Evolutionary conservation across 2,888 invertebrate genomes (phyloP), one percentile per base, ranked within the genome.

Genomic region (Galerucella pusilla): DNA sequence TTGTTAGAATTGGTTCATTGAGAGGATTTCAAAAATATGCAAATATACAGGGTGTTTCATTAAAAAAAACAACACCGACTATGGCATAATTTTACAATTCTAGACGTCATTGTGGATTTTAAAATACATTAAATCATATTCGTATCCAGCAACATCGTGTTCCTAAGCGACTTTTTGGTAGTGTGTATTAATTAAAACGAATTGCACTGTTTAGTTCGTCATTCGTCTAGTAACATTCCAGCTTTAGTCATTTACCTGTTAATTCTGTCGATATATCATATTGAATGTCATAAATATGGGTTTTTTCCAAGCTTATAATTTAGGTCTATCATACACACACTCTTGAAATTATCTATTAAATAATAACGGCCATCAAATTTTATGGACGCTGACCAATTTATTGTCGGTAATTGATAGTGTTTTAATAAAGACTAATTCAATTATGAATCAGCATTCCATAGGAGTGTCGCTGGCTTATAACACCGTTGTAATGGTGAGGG

Each of bases 391-490:
- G 65, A 35, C 57, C 71, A 59, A 71, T 71, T 71, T 71, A 71
- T 71, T 35, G 65, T 64, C 57, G 5, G 65, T 71, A 71, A 71
- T 71, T 71, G 71, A 66, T 66, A 66, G 71, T 72, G 60, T 59
- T 72, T 70, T 63, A 52, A 69, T 72, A 59, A 60, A 46, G 49
- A 66, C 45, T 66, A 72, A 72, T 72, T 72, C 66, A 66, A 72
- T 72, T 72, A 72, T 66, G 71, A 72, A 20, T 60, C 66, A 66
- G 65, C 4, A 35, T 35, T 35, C 63, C 54, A 54, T 71, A 64
- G 71, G 71, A 71, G 49, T 42, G 54, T 16, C 54, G 54, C 7
- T 42, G 35, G 35, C 7, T 42, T 42, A 42, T 42, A 42, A 42
- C 54, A n/a, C n/a, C 16, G 14, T 54, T 54, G n/a, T 54, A n/a